phyloP scores from a whole-genome alignment of 2,797 vertebrate species.

The Anomalospiza imberbis region DNA sequence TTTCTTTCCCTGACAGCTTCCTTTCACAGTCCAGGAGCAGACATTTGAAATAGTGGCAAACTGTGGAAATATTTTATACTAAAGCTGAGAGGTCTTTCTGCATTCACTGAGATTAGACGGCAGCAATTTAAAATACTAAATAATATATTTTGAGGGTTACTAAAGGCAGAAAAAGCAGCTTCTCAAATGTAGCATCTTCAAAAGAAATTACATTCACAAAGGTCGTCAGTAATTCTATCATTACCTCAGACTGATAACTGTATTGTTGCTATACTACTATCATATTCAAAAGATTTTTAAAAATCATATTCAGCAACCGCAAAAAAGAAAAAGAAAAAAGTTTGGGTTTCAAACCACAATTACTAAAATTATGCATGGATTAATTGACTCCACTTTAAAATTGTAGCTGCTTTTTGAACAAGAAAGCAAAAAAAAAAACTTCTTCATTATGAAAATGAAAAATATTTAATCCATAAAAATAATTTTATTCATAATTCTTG shows the following conservation, averaged over 20 bases:
- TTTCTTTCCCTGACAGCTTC: background rate
- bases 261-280: background rate
- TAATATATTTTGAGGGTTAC: background rate
- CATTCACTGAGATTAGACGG: background rate
- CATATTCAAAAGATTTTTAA: background rate
- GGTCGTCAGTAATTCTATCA: background rate
- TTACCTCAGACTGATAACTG: background rate
- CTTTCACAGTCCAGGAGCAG: background rate
- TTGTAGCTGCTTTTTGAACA: background rate
- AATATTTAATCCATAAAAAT: background rate
- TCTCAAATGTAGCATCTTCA: background rate
- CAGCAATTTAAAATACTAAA: background rate
- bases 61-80: background rate
- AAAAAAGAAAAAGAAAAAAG: background rate
- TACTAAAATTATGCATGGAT: background rate
- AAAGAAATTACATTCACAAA: background rate
- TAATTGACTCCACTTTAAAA: background rate
- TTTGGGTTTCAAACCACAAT: background rate
- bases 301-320: accelerated
- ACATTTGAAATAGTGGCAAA: background rate
- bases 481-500: background rate
- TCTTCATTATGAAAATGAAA: background rate
- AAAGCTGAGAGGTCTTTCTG: background rate
- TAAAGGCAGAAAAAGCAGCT: background rate
- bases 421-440: background rate